Evolutionary conservation across 92 coral and sea anemone genomes (phyloP).

Genomic region (Umimayanthus chanpuru): DNA sequence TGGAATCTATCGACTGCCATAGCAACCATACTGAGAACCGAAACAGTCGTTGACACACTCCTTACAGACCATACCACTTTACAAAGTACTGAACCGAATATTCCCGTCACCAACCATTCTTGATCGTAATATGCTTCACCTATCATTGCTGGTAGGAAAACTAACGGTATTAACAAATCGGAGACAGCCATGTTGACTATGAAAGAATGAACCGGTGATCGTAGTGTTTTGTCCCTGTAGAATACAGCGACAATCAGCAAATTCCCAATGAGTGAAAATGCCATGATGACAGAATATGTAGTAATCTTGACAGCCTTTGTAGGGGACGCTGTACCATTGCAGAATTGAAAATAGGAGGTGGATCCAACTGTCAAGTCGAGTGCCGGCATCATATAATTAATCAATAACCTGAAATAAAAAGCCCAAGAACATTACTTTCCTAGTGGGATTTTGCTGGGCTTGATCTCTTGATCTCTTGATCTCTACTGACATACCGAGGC

Average conservation of each 20-base stretch:
- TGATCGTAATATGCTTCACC: not conserved
- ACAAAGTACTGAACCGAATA: not conserved
- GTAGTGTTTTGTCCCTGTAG: not conserved
- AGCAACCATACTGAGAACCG: not conserved
- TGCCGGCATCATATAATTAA: not conserved
- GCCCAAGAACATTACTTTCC: too few species aligned
- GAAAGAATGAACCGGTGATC: not conserved
- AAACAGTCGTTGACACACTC: not conserved
- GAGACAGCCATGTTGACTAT: not conserved
- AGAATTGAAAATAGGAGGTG: not conserved
- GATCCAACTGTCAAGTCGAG: not conserved
- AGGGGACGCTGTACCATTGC: conserved; percentile 2
- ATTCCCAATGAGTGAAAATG: not conserved
- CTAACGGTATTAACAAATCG: not conserved
- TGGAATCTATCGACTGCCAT: conserved; percentile 3
- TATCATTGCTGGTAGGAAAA: not conserved
- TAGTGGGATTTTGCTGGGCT: too few species aligned
- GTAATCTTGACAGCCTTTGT: not conserved
- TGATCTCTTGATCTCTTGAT: too few species aligned
- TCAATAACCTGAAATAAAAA: too few species aligned
- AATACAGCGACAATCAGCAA: not conserved
- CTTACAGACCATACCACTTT: not conserved
- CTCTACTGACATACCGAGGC: too few species aligned
- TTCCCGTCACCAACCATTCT: not conserved
- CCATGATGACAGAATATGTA: not conserved